These are phyloP conservation scores for Hemicrepidius hirtus DNA, from an alignment of 2,888 invertebrate genomes.

Conservation along the genomic window DNA sequence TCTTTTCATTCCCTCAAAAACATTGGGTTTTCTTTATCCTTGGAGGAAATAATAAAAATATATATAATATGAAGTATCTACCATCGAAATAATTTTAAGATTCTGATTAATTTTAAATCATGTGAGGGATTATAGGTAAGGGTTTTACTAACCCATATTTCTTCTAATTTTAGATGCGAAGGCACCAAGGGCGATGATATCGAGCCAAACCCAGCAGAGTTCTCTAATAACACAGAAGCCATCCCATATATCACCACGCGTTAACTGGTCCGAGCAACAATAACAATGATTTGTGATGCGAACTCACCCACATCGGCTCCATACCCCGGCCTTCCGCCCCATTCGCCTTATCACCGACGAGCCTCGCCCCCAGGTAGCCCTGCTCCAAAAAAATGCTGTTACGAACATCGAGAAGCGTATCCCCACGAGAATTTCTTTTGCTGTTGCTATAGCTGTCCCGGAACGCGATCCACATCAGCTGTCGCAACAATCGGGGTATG, in stretches of 20 bases:
- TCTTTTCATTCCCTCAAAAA: no score
- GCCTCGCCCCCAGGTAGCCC: constrained; percentile 70
- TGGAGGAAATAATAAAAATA: no score
- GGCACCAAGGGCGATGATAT: constrained; percentile 22
- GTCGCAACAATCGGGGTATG: constrained; percentile 89
- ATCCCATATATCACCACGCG: constrained; percentile 19
- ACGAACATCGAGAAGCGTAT: constrained; percentile 64
- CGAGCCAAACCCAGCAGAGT: constrained; percentile 14
- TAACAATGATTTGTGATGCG: constrained; percentile 55
- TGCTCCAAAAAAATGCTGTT: constrained; percentile 67
- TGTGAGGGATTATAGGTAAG: neutral
- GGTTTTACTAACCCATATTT: neutral
- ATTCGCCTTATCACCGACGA: constrained; percentile 65
- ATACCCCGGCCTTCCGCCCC: constrained; percentile 66
- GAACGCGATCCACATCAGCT: constrained; percentile 75
- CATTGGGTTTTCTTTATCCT: no score
- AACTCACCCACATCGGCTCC: constrained; percentile 62
- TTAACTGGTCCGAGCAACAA: constrained; percentile 29
- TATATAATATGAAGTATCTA: no score
- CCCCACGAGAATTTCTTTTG: constrained; percentile 68
- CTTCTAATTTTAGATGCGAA: constrained; percentile 14
- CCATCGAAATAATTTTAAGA: no score
- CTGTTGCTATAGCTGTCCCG: constrained; percentile 76
- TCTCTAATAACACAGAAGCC: constrained; percentile 29
- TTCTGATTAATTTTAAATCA: no score